Base-by-base conservation (phyloP, 2,888 invertebrate genomes). In the Cosmia pyralina region DNA sequence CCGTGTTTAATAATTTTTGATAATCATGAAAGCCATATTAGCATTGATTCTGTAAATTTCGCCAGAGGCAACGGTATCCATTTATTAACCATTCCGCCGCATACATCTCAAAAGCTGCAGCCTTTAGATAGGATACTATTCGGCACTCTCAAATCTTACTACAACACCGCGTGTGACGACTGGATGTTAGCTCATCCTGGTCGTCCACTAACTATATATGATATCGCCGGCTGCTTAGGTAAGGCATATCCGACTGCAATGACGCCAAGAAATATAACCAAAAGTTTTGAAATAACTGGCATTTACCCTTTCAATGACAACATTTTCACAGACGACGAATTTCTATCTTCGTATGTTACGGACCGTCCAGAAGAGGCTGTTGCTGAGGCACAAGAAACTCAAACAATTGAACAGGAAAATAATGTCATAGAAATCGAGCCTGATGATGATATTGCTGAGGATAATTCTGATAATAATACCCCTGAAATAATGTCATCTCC, bases 291-390 rank as follows among this genome's bases (percentile, higher is more conserved):
- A 41, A 50, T 65, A 4, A 41, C 46, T 8, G 46, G 62, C 2
- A 34, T 34, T 34, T 34, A 34, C 34, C 34, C 34, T 34, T 34
- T 34, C 34, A 34, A 34, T 34, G 34, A 34, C 34, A 64, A 34
- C 8, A 65, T 65, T 11, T 65, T 65, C 22, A 53, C 38, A 22
- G 65, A 65, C 5, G 53, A 65, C 17, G 65, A 53, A 53, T 65
- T 52, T 17, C 13, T 53, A 41, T 19, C 19, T 4, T 65, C 52
- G 17, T 65, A 53, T 10, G 84, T 88, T 72, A 86, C 87, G 19
- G 84, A 88, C 65, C 63, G 82, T 6, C 69, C 46, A 17, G 63
- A 70, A 52, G 52, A 52, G 10, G 11, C n/a, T n/a, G n/a, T 53
- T 53, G 13, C 53, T 53, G 52, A n/a, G n/a, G n/a, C 52, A 52